Evolutionary conservation across 2,888 invertebrate genomes (phyloP).

Genomic region (Chymomyza caudatula): DNA sequence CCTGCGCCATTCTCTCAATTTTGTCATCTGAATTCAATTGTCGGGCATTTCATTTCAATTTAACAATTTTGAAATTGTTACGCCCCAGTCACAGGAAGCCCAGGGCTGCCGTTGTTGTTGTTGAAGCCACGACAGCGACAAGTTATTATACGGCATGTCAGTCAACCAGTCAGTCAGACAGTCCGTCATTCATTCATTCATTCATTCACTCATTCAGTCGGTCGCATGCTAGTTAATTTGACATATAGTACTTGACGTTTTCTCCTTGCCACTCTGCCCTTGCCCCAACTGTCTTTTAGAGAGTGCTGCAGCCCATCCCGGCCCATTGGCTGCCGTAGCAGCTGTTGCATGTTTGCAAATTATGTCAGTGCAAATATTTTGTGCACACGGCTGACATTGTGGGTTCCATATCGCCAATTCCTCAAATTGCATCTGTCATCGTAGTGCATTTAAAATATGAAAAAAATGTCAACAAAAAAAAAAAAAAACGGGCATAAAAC

Average conservation of each 20-base stretch:
- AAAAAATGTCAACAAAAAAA: background rate
- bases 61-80: constrained; percentile 55
- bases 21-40: constrained; percentile 60
- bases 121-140: constrained; percentile 20
- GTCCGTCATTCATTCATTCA: constrained; percentile 3
- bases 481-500: background rate
- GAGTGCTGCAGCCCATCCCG: background rate
- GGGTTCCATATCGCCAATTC: constrained; percentile 10
- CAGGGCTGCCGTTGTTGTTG: constrained; percentile 18
- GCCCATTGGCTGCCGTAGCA: background rate
- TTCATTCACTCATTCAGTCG: constrained; percentile 7
- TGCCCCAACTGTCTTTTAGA: constrained; percentile 12
- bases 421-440: constrained; percentile 31
- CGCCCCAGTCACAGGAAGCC: background rate
- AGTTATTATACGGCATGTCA: constrained; percentile 42
- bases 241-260: constrained; percentile 31
- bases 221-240: constrained; percentile 12
- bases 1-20: constrained; percentile 44
- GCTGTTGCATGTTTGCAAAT: constrained; percentile 21
- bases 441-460: background rate
- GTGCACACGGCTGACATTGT: constrained; percentile 9
- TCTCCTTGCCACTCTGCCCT: constrained; percentile 9
- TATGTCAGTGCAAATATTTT: constrained; percentile 26
- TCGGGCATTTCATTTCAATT: constrained; percentile 67
- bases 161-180: constrained; percentile 16